Evolutionary conservation across 2,888 invertebrate species (phyloP), one percentile per base, ranked within the genome.

Genomic region (Girardia tigrina): DNA sequence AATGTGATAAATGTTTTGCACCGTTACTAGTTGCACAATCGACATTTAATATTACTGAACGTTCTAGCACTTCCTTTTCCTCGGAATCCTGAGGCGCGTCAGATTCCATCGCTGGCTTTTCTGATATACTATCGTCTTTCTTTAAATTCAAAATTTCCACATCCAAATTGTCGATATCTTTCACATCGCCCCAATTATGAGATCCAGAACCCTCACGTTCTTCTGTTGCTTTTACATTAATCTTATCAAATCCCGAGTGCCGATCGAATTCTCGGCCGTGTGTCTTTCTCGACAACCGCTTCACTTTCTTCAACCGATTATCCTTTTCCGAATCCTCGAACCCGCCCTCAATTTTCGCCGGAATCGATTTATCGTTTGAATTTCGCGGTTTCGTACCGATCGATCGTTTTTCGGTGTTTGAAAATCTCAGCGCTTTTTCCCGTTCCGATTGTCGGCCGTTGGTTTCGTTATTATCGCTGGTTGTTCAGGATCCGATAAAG

Each of bases 181-280:
- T 91, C 81, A 91, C 88, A 79, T 90, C 91, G 80, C 94, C 94
- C 94, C 94, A 94, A 87, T 94, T 94, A 85, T 92, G 91, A 79
- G 92, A 90, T 79, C 94, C 94, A 84, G 89, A 90, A 80, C 94
- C 94, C 81, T 94, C 93, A 79, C 91, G 90, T 86, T 94, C 94
- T 85, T 94, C 94, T 80, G 91, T 88, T 78, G 92, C 88, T 86
- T 94, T 94, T 79, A n/a, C n/a, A 84, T 86, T 89, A 89, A 92
- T 93, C 87, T 91, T 92, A 85, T 93, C 93, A 78, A 92, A 92
- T 80, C 94, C 94, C 81, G 93, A 93, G 84, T 93, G 91, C 80
- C 94, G 89, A 86, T 94, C 94, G 84, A 91, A 94, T 86, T 94
- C 94, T 73, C 94, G 88, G 85, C 91, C 92, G 23, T 56, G 56